Evolutionary conservation across 1,140 invertebrate species (phyloP), one percentile per base, ranked within the genome.

Genomic region (Centruroides vittatus): DNA sequence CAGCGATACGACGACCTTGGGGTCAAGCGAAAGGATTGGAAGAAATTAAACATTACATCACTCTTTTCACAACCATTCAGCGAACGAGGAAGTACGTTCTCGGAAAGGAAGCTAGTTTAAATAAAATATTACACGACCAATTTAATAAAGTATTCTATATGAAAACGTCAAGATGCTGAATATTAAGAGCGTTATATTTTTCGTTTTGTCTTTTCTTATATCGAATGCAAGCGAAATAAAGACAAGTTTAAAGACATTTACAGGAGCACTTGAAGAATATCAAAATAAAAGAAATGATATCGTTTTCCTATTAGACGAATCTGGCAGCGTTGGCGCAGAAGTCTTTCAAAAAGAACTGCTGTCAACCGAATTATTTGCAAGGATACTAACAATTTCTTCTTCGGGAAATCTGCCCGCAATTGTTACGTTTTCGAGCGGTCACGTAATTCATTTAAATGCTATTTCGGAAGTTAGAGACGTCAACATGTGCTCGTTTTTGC

Each of bases 401-500:
- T 55, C 60, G 0, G 4, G 57, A 5, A 63, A 23, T 35, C n/a
- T 55, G 35, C 13, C 57, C 23, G 62, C 58, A 12, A n/a, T 63
- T 11, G 55, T 63, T 5, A 46, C 62, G 8, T 63, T 60, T 58
- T 23, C 55, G 12, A 57, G 8, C 11, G 36, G 12, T 10, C 11
- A 54, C 6, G 53, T 49, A 34, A 48, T 41, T 2, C 50, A 60
- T 23, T 6, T 57, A 9, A 54, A 63, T 49, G 57, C 53, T 12
- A 60, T 63, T n/a, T 46, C 23, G 54, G 35, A 63, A 12, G 36
- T 12, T 47, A 4, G 35, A 8, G 58, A 58, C 2, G 60, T 53
- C 12, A 60, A 63, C 48, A 63, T 63, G 62, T 63, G 62, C 11
- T 57, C 54, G 3, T 58, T 63, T n/a, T 8, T 63, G 11, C 34